Evolutionary conservation across 2,888 invertebrate species (phyloP), one percentile per base, ranked within the genome.

Genomic region (Spodoptera exigua): DNA sequence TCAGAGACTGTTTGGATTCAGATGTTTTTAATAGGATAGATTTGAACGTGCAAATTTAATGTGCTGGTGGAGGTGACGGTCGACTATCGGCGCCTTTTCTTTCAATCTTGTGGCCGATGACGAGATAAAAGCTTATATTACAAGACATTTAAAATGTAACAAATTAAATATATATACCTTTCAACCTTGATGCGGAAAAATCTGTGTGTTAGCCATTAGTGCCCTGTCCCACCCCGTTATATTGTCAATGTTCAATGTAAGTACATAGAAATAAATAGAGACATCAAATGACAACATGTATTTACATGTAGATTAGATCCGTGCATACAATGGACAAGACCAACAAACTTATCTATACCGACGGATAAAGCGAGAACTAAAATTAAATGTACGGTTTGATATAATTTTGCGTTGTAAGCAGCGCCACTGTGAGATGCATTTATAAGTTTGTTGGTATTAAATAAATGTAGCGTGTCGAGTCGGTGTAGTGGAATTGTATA

Each of bases 221-320:
- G 34, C 37, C 57, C 47, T 47, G 14, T n/a, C 44, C 45, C 53
- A 16, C 7, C 17, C 14, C 40, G 10, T 16, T 21, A 37, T 51
- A 64, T 70, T 65, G 55, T 65, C 17, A 36, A 36, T 27, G 14
- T 44, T 46, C 61, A 68, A 51, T 70, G 70, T n/a, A n/a, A n/a
- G n/a, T 65, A 17, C 12, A 48, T 35, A 43, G 32, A 64, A 13
- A 14, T 52, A 66, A 71, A 69, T 69, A 71, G 72, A 69, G 72
- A 69, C 69, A 69, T 69, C 44, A 71, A 56, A 70, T 32, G 39
- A 27, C 11, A 21, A 40, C 32, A 48, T 52, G 17, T 58, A 59
- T 70, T 53, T 64, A 59, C 53, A 70, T 43, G 53, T n/a, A 59
- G 53, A 68, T 68, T 65, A 49, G 16, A 51, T 65, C 36, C 21